Conservation (phyloP, 2,797 vertebrate genomes). For the Remorina albescens region DNA sequence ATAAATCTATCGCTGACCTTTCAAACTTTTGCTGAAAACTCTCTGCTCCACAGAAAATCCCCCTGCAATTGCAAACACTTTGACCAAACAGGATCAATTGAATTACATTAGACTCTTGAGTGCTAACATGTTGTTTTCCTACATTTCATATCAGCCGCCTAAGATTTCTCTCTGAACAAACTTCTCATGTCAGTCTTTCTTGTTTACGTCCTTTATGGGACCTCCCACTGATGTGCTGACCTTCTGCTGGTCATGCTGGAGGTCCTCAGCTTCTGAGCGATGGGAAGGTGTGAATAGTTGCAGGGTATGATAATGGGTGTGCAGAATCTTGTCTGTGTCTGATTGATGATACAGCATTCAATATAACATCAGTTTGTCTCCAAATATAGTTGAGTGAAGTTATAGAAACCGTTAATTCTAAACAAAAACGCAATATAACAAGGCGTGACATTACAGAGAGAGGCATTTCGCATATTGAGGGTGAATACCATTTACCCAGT, state of each 20-base stretch:
- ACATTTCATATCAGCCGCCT: constrained; percentile 12
- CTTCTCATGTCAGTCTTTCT: constrained; percentile 37
- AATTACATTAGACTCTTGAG: constrained; percentile 7
- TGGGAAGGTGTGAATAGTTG: neutral
- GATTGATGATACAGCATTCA: neutral
- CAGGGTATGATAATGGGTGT: constrained; percentile 5
- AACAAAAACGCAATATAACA: too few species aligned
- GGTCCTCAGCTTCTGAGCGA: constrained; percentile 5
- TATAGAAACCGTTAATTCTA: too few species aligned
- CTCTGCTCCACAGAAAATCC: constrained; percentile 21
- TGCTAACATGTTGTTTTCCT: neutral
- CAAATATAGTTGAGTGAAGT: too few species aligned
- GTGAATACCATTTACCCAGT: too few species aligned
- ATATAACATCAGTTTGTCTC: neutral
- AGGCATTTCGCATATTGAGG: too few species aligned
- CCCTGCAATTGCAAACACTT: neutral
- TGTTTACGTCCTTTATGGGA: constrained; percentile 25
- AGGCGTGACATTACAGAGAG: too few species aligned
- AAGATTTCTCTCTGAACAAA: constrained; percentile 29
- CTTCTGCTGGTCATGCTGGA: constrained; percentile 42
- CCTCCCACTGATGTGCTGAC: constrained; percentile 55
- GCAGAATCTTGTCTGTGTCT: neutral
- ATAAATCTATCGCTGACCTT: neutral
- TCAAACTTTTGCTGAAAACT: constrained; percentile 1
- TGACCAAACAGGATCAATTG: neutral